Percentiles rank a stretch among this genome's conserved stretches.
These are phyloP conservation scores for Psococerastis gibbosa DNA, from an alignment of 2,888 invertebrate species.

Conservation along the genomic window DNA sequence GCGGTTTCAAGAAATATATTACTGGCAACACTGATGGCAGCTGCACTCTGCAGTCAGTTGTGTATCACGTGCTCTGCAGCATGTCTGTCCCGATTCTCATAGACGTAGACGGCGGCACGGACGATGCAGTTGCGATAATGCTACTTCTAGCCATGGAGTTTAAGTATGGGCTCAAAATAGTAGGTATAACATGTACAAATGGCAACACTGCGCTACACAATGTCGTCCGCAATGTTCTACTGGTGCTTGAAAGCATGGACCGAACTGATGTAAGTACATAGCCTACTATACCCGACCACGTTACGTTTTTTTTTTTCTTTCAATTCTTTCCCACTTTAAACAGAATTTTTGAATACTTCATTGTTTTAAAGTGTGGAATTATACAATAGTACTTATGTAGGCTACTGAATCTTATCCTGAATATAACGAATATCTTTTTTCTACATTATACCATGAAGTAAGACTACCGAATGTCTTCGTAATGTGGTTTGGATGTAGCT, in stretches of 20 bases:
- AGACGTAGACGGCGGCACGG: conserved; percentile 42
- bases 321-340: too few species aligned
- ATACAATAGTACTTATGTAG: too few species aligned
- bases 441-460: too few species aligned
- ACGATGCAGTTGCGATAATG: conserved; percentile 42
- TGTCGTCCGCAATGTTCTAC: conserved; percentile 46
- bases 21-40: too few species aligned
- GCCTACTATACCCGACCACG: not conserved
- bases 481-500: too few species aligned
- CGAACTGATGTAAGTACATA: conserved; percentile 37
- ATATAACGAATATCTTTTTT: too few species aligned
- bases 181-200: conserved; percentile 52
- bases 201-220: conserved; percentile 55
- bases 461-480: too few species aligned
- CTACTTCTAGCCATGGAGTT: conserved; percentile 33
- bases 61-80: not conserved
- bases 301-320: conserved; percentile 1
- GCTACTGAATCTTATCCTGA: too few species aligned
- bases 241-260: conserved; percentile 38
- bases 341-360: too few species aligned
- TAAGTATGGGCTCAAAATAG: conserved; percentile 29
- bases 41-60: too few species aligned
- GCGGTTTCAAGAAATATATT: too few species aligned
- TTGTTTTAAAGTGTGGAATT: too few species aligned
- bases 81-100: conserved; percentile 26